phyloP scores from a whole-genome alignment of 2,797 vertebrate species.

The Malacoctenus gilli region DNA sequence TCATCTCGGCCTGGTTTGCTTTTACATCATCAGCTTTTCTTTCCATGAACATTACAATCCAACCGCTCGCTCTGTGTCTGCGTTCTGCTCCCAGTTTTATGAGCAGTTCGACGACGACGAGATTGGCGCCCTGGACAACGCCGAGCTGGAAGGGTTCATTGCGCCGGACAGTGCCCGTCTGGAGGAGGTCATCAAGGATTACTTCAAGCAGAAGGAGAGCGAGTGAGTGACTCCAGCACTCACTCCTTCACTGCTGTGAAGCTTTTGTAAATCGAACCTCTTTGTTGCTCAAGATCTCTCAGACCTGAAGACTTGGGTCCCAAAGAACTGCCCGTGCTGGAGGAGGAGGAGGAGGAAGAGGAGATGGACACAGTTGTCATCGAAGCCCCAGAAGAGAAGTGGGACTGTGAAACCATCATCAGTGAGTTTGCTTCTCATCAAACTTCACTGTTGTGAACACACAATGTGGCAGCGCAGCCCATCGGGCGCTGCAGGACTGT shows the following conservation, averaged over 20 bases:
- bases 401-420: slow-evolving; percentile 97
- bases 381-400: slow-evolving; percentile 86
- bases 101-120: slow-evolving; percentile 97
- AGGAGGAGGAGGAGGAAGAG: slow-evolving; percentile 81
- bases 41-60: too few species aligned
- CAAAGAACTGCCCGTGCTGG: slow-evolving; percentile 75
- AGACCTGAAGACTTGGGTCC: slow-evolving; percentile 83
- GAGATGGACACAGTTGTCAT: slow-evolving; percentile 85
- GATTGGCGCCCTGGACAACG: slow-evolving; percentile 95
- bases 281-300: slow-evolving; percentile 44
- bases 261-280: too few species aligned
- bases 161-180: slow-evolving; percentile 85
- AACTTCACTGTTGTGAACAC: too few species aligned
- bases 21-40: too few species aligned
- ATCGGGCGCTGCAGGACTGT: too few species aligned
- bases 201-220: slow-evolving; percentile 88
- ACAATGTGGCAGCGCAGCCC: too few species aligned
- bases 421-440: too few species aligned
- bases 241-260: too few species aligned
- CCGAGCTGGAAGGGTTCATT: slow-evolving; percentile 93
- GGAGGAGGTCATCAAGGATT: slow-evolving; percentile 90
- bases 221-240: slow-evolving; percentile 86
- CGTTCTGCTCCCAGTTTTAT: slow-evolving; percentile 84
- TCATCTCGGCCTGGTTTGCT: too few species aligned
- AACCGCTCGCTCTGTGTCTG: neutral